Percentiles rank a stretch among this genome's conserved stretches.
Evolutionary conservation across 2,797 vertebrate genomes (phyloP).

Genomic region (Parauchenoglanis punctatus): DNA sequence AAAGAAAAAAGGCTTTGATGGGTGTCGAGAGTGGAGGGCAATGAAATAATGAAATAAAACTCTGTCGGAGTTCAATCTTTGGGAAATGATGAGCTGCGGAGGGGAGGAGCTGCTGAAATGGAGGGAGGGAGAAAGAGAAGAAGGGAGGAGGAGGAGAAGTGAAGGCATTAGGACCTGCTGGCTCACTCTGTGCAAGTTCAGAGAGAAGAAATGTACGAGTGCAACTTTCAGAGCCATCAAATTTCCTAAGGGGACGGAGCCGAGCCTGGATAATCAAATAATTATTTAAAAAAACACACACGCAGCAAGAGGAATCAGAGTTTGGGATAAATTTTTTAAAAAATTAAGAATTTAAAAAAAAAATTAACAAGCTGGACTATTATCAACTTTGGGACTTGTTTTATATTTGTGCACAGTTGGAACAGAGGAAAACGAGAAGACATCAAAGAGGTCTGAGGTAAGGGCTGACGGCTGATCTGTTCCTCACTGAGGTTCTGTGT

Average conservation of each 20-base stretch:
- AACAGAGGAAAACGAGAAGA: slow-evolving; percentile 28
- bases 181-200: slow-evolving; percentile 53
- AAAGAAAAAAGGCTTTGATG: not conserved
- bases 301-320: slow-evolving; percentile 60
- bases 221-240: slow-evolving; percentile 79
- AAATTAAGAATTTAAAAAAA: not conserved
- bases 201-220: slow-evolving; percentile 53
- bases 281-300: slow-evolving; percentile 28
- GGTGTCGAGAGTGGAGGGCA: not conserved
- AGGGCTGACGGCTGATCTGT: slow-evolving; percentile 27
- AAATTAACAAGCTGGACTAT: slow-evolving; percentile 51
- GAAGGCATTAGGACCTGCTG: slow-evolving; percentile 62
- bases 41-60: not conserved
- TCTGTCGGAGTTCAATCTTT: slow-evolving; percentile 4
- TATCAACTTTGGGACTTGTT: slow-evolving; percentile 37
- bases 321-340: slow-evolving; percentile 63
- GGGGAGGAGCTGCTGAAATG: slow-evolving; percentile 45
- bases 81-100: slow-evolving; percentile 33
- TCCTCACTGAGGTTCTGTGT: not conserved
- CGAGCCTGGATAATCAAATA: slow-evolving; percentile 69
- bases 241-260: slow-evolving; percentile 75
- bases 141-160: slow-evolving; percentile 44
- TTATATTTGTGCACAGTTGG: slow-evolving; percentile 21
- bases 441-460: slow-evolving; percentile 49
- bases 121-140: slow-evolving; percentile 41